A percentile compares a stretch with the other conserved stretches of the same genome.
phyloP scores from a whole-genome alignment of 1,140 invertebrate species.

The Coenobita brevimanus region DNA sequence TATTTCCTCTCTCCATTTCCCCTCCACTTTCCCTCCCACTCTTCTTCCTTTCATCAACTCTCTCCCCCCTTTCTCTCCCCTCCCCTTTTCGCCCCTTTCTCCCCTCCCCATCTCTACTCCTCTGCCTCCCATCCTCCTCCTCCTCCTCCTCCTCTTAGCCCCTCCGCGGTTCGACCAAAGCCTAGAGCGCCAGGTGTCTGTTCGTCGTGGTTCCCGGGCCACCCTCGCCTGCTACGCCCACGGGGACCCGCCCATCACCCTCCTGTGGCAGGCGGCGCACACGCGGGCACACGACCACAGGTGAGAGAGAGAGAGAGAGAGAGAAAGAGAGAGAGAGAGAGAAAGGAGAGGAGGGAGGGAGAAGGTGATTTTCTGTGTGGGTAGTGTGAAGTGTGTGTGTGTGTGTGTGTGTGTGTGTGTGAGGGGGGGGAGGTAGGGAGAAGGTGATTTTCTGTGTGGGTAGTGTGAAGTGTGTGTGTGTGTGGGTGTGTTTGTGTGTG shows the following conservation, averaged over 20 bases:
- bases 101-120: no score
- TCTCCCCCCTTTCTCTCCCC: no score
- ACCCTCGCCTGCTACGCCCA: slow-evolving; percentile 41
- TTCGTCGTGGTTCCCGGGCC: slow-evolving; percentile 23
- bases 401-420: no score
- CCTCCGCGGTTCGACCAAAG: slow-evolving; percentile 42
- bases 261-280: slow-evolving; percentile 49
- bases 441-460: not conserved
- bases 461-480: not conserved
- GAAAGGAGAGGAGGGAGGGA: not conserved
- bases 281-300: slow-evolving; percentile 37
- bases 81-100: no score
- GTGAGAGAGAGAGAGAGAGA: not conserved
- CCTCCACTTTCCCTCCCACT: no score
- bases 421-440: no score
- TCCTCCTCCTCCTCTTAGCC: no score
- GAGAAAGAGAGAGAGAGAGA: not conserved
- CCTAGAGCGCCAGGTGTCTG: slow-evolving; percentile 30
- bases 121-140: no score
- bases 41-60: no score
- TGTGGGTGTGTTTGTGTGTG: no score
- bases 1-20: no score
- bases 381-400: not conserved
- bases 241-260: slow-evolving; percentile 52
- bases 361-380: not conserved